phyloP scores from a whole-genome alignment of 2,888 invertebrate genomes.

The Andrena bucephala region DNA sequence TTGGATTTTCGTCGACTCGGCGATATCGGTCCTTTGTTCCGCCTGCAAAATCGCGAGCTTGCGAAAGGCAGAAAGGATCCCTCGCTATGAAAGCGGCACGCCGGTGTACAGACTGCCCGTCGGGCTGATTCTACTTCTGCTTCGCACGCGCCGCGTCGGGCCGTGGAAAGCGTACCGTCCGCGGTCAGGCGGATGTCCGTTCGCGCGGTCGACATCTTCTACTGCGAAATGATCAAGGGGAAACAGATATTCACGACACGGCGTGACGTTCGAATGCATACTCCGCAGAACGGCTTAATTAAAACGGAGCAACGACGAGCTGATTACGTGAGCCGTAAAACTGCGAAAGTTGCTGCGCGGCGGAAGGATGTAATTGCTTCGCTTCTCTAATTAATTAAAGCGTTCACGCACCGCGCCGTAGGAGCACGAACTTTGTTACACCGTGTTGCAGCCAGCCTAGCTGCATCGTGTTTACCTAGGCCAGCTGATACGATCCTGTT shows the following conservation, averaged over 20 bases:
- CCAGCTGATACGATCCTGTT: slow-evolving; percentile 41
- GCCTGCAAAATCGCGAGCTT: slow-evolving; percentile 45
- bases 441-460: slow-evolving; percentile 20
- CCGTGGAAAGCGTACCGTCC: slow-evolving; percentile 10
- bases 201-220: slow-evolving; percentile 4
- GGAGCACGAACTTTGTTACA: slow-evolving; percentile 43
- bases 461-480: slow-evolving; percentile 24
- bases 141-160: too few species aligned
- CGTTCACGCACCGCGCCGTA: slow-evolving; percentile 38
- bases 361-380: slow-evolving; percentile 56
- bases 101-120: too few species aligned
- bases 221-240: background rate
- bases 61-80: slow-evolving; percentile 40
- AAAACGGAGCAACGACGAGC: slow-evolving; percentile 39
- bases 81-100: background rate
- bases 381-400: slow-evolving; percentile 72
- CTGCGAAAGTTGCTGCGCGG: slow-evolving; percentile 43
- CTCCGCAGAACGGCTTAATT: slow-evolving; percentile 42
- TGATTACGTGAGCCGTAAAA: slow-evolving; percentile 51
- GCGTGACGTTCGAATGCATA: background rate
- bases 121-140: too few species aligned
- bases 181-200: slow-evolving; percentile 11
- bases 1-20: slow-evolving; percentile 55
- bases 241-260: background rate
- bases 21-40: slow-evolving; percentile 52